Percentiles rank a stretch among this genome's conserved stretches.
Conservation (phyloP, 2,888 invertebrate genomes). For the Dryocosmus kuriphilus region DNA sequence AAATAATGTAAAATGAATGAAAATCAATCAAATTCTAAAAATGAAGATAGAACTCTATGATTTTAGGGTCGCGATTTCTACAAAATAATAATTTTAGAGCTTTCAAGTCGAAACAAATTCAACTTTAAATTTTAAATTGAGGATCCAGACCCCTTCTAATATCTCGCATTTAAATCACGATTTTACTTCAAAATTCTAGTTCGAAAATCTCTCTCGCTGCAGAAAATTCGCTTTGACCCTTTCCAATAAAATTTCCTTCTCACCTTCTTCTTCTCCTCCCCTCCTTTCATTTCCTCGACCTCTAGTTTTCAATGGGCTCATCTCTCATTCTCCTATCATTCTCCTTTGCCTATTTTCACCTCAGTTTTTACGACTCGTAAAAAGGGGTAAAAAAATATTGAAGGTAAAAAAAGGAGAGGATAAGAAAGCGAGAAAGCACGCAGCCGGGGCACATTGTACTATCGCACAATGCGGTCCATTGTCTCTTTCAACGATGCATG, state of each 20-base stretch:
- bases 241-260: slow-evolving; percentile 7
- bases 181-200: neutral
- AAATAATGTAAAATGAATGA: no score
- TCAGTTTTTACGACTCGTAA: slow-evolving; percentile 7
- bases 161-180: neutral
- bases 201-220: neutral
- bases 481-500: slow-evolving; percentile 22
- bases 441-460: slow-evolving; percentile 13
- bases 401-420: slow-evolving; percentile 6
- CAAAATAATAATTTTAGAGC: no score
- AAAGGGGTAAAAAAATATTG: slow-evolving; percentile 23
- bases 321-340: slow-evolving; percentile 34
- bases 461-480: slow-evolving; percentile 19
- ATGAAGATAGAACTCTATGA: no score
- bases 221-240: slow-evolving; percentile 9
- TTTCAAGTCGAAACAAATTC: no score
- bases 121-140: neutral
- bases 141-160: neutral
- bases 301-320: slow-evolving; percentile 9
- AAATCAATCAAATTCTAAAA: no score
- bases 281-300: slow-evolving; percentile 2
- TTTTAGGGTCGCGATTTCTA: no score
- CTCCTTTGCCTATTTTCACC: slow-evolving; percentile 11
- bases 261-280: neutral
- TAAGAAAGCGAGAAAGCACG: slow-evolving; percentile 25